Evolutionary conservation across 2,888 invertebrate species (phyloP), one percentile per base, ranked within the genome.

Genomic region (Dascillus cervinus): DNA sequence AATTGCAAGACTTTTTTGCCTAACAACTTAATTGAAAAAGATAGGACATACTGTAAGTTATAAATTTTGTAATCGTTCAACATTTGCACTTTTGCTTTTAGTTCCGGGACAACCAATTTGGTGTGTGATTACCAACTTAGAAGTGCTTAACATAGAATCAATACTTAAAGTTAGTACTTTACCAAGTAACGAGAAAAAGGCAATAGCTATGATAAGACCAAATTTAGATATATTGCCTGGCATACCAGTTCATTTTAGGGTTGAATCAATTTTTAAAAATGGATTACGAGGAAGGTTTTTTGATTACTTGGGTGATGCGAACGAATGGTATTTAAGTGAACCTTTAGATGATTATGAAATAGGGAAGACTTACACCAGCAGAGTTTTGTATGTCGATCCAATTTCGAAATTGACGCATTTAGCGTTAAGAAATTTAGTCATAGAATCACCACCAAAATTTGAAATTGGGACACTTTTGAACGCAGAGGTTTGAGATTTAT

Each of bases 1-100:
- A 77, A 79, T 45, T 69, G 82, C 1, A 73, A 77, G 27, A 79
- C 81, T 1, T 90, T 91, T 60, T 60, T 92, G 34, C 75, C 79
- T 1, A 72, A 65, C 28, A 69, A 70, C 15, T 69, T 77, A 41
- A 62, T 72, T 1, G 70, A 70, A 29, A 59, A 67, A 2, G 66
- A 65, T 2, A 49, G 69, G 9, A 53, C 63, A 25, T 65, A 75
- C 32, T 67, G 48, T 47, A 29, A 29, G 13, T 8, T 11, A 11
- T 11, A 12, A 17, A 17, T 17, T 17, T 17, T 17, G 8, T 17
- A 17, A 17, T 17, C 4, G 17, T 17, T 6, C 8, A 8, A 6
- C 17, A 17, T 17, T n/a, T n/a, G n/a, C n/a, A 22, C 22, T 37
- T 35, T 22, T 32, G 19, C 22, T 50, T 50, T 4, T 51, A 79